phyloP scores from a whole-genome alignment of 1,140 invertebrate genomes.

The Neodiprion fabricii region DNA sequence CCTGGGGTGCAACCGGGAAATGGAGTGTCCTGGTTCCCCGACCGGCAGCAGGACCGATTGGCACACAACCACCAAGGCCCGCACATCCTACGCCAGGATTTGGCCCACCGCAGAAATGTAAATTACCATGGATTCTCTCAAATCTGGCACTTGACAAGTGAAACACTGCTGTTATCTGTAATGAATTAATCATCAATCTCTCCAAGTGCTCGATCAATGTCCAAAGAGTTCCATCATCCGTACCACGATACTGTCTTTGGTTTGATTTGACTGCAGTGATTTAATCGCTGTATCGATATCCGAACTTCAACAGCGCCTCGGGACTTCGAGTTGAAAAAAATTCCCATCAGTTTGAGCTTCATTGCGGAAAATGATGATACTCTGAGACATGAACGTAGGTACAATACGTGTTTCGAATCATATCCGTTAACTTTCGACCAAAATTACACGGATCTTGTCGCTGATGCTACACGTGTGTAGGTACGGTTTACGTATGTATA shows the following conservation, averaged over 20 bases:
- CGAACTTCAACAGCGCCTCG: not conserved
- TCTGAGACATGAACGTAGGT: too few species aligned
- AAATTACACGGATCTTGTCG: too few species aligned
- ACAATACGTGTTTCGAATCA: too few species aligned
- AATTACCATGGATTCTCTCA: not conserved
- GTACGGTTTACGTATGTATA: too few species aligned
- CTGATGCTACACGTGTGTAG: too few species aligned
- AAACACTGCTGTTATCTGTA: not conserved
- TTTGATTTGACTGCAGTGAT: not conserved
- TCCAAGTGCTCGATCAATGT: not conserved
- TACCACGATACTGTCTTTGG: not conserved
- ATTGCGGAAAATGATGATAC: too few species aligned
- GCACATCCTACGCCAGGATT: not conserved
- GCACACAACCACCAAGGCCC: not conserved
- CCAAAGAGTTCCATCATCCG: too few species aligned
- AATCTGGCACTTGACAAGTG: not conserved
- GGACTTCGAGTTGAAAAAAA: not conserved
- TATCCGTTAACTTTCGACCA: too few species aligned
- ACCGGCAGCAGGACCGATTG: constrained; percentile 22
- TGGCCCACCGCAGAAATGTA: not conserved
- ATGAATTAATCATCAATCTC: not conserved
- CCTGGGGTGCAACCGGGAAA: constrained; percentile 67
- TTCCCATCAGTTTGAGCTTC: too few species aligned
- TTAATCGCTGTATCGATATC: not conserved
- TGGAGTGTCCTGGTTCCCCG: constrained; percentile 59